Evolutionary conservation across 2,797 vertebrate genomes (phyloP).

Genomic region (Pseudochirops cupreus): DNA sequence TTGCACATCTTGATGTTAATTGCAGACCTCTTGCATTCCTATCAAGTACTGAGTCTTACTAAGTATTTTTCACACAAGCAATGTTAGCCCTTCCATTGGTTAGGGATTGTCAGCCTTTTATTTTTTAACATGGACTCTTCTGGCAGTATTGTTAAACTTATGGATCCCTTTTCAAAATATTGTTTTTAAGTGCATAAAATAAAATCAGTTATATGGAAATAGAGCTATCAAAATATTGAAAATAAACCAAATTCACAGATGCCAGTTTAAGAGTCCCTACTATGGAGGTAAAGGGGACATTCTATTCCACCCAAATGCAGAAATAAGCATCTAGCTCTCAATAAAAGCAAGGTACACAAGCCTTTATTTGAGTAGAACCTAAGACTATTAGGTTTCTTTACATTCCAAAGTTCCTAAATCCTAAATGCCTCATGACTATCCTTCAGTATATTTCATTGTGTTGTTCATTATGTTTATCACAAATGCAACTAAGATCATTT

Average conservation of each 20-base stretch:
- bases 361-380: background rate
- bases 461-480: conserved; percentile 33
- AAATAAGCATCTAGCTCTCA: conserved; percentile 41
- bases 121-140: background rate
- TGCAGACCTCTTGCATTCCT: background rate
- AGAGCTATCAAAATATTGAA: background rate
- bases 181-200: background rate
- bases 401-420: conserved; percentile 37
- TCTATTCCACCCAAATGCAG: conserved; percentile 24
- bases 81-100: background rate
- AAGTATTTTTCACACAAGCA: background rate
- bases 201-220: background rate
- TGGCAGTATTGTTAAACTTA: background rate
- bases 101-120: background rate
- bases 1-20: background rate
- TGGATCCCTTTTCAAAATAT: background rate
- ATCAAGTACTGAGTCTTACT: background rate
- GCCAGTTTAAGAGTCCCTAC: background rate
- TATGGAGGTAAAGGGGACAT: background rate
- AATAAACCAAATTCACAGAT: background rate
- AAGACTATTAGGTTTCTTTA: conserved; percentile 3
- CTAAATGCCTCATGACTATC: background rate
- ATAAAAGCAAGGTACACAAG: conserved; percentile 17
- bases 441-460: conserved; percentile 28
- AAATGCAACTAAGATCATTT: conserved; percentile 25